Conservation (phyloP, 92 coral and sea anemone species). For the Palythoa caribaeorum region DNA sequence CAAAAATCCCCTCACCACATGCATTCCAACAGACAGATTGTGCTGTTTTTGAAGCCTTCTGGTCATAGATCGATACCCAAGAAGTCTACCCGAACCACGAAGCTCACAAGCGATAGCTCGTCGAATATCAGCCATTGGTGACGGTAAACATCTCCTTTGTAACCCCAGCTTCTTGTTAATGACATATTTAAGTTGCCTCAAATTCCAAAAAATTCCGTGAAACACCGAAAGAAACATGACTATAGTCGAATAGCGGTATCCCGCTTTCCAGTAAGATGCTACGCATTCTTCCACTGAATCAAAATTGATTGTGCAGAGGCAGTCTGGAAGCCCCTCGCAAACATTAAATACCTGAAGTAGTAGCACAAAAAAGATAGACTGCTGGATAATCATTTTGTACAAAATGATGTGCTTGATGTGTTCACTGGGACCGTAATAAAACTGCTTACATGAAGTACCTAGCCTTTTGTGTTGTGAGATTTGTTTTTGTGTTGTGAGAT, state of each 20-base stretch:
- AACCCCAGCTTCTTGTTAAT: slow-evolving; percentile 39
- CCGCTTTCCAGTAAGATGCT: slow-evolving; percentile 52
- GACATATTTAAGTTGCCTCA: slow-evolving; percentile 48
- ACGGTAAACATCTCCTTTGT: slow-evolving; percentile 28
- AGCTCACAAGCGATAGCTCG: slow-evolving; percentile 29
- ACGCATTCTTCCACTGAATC: slow-evolving; percentile 41
- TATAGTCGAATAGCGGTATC: slow-evolving; percentile 45
- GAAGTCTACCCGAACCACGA: slow-evolving; percentile 45
- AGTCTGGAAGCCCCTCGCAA: slow-evolving; percentile 52
- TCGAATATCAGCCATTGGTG: slow-evolving; percentile 24
- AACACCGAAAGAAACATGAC: slow-evolving; percentile 46
- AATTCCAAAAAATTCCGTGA: slow-evolving; percentile 47
- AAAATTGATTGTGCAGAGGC: slow-evolving; percentile 51
- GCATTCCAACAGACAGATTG: slow-evolving; percentile 39
- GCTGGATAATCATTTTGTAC: slow-evolving; percentile 12
- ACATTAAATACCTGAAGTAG: slow-evolving; percentile 39
- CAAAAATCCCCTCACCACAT: slow-evolving; percentile 25
- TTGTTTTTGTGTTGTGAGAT: too few relatives aligned
- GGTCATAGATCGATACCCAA: slow-evolving; percentile 52
- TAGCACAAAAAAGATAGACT: slow-evolving; percentile 1
- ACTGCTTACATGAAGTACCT: not conserved
- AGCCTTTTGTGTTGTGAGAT: too few relatives aligned
- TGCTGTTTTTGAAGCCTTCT: slow-evolving; percentile 39
- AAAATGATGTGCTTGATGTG: not conserved
- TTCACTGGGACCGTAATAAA: slow-evolving; percentile 17